Percentiles rank a stretch among this genome's conserved stretches.
phyloP scores from a whole-genome alignment of 2,797 vertebrate species.

The Notolepis coatsorum region DNA sequence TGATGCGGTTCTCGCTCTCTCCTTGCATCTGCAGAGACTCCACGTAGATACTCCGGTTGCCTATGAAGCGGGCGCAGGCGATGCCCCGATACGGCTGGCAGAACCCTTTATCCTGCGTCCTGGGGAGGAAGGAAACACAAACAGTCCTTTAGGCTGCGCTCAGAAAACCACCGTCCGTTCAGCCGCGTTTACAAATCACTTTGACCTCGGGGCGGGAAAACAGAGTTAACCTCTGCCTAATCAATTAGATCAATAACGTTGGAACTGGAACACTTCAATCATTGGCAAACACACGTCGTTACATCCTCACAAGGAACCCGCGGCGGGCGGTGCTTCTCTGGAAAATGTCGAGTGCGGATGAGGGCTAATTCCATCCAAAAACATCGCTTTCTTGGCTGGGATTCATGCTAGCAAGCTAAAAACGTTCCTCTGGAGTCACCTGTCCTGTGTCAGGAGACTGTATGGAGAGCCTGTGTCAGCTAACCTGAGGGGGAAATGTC shows the following conservation, averaged over 20 bases:
- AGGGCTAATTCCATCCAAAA: too few species aligned
- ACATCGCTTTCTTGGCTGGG: too few species aligned
- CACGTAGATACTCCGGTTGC: slow-evolving; percentile 96
- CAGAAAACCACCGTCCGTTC: too few species aligned
- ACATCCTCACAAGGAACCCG: too few species aligned
- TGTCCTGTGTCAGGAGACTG: not conserved
- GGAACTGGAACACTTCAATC: not conserved
- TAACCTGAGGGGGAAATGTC: slow-evolving; percentile 11
- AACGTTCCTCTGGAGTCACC: not conserved
- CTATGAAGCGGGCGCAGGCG: slow-evolving; percentile 95
- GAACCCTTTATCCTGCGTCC: slow-evolving; percentile 91
- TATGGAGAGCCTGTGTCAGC: slow-evolving; percentile 10
- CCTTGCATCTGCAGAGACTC: slow-evolving; percentile 98
- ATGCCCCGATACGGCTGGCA: slow-evolving; percentile 97
- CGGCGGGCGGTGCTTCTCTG: too few species aligned
- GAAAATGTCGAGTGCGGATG: too few species aligned
- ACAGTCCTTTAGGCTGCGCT: slow-evolving; percentile 1
- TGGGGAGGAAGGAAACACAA: slow-evolving; percentile 54
- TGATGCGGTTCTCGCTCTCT: slow-evolving; percentile 97
- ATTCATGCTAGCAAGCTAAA: not conserved
- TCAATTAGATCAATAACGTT: not conserved
- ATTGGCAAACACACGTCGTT: not conserved
- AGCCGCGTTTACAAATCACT: too few species aligned
- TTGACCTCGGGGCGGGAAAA: too few species aligned
- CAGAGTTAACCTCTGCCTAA: not conserved